Conservation (phyloP, 35 echinoderm and acorn worm genomes). For the Holothuria glaberrima region DNA sequence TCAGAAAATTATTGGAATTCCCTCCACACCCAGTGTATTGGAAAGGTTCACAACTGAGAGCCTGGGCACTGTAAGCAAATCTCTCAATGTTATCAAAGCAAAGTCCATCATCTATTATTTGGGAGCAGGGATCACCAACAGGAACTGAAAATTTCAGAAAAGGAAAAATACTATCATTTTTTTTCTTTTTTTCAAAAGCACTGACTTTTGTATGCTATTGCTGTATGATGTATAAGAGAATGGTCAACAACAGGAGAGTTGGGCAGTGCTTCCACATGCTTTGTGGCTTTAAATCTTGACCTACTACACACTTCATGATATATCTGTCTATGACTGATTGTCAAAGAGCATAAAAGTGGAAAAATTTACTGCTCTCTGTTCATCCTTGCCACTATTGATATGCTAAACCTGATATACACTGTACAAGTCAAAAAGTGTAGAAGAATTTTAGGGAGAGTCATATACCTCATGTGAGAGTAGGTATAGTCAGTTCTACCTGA, state of each 20-base stretch:
- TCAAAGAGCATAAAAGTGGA: no score
- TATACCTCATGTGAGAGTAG: no score
- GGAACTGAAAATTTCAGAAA: neutral
- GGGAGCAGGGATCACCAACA: neutral
- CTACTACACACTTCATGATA: neutral
- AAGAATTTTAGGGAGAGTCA: no score
- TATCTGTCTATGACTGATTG: no score
- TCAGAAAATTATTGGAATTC: slow-evolving; percentile 6
- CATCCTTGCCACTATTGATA: no score
- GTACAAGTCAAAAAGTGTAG: no score
- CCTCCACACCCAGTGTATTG: slow-evolving; percentile 11
- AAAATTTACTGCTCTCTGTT: no score
- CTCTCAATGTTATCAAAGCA: neutral
- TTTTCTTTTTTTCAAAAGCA: neutral
- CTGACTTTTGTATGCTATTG: neutral
- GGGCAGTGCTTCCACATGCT: no score
- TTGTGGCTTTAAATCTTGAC: no score
- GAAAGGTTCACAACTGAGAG: neutral
- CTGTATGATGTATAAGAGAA: neutral
- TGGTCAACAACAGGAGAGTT: neutral
- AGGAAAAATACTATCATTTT: neutral
- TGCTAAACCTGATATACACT: no score
- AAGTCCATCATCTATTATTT: neutral
- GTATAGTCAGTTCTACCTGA: no score
- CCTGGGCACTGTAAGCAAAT: neutral